Percentiles rank a stretch among this genome's conserved stretches.
These are phyloP conservation scores for Phania funesta DNA, from an alignment of 2,888 invertebrate species.

Conservation along the genomic window DNA sequence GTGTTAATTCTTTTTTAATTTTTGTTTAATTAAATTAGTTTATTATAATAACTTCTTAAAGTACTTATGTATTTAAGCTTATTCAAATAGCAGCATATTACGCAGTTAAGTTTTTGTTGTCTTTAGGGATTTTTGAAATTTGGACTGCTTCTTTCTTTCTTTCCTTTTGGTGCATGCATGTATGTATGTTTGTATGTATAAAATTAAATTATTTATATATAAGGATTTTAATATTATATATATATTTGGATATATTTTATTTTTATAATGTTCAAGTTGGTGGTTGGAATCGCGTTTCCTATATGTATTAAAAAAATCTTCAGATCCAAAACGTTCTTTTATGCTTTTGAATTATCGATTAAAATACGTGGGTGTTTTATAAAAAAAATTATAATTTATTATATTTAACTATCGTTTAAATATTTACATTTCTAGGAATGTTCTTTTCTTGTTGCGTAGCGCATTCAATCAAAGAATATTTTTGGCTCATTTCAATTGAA, in stretches of 20 bases:
- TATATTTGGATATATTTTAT: slow-evolving; percentile 10
- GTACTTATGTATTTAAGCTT: slow-evolving; percentile 63
- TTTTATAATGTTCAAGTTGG: slow-evolving; percentile 10
- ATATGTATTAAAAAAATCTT: neutral
- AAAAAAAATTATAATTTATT: slow-evolving; percentile 15
- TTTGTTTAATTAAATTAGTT: slow-evolving; percentile 45
- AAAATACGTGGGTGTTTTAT: slow-evolving; percentile 6
- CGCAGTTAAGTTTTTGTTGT: slow-evolving; percentile 24
- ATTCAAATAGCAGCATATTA: slow-evolving; percentile 38
- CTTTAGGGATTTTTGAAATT: neutral
- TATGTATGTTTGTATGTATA: slow-evolving; percentile 61
- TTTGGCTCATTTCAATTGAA: slow-evolving; percentile 60
- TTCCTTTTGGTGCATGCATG: slow-evolving; percentile 51
- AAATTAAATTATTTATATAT: slow-evolving; percentile 24
- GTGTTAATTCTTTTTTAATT: slow-evolving; percentile 20
- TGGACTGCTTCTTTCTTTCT: slow-evolving; percentile 3
- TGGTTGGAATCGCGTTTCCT: slow-evolving; percentile 13
- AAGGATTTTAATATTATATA: neutral
- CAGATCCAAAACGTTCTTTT: slow-evolving; percentile 1
- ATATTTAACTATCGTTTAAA: neutral
- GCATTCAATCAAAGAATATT: slow-evolving; percentile 51
- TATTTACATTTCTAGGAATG: slow-evolving; percentile 32
- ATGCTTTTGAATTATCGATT: slow-evolving; percentile 6
- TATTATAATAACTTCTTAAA: slow-evolving; percentile 52
- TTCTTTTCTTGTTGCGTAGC: slow-evolving; percentile 31